Evolutionary conservation across 1,140 invertebrate genomes (phyloP), one percentile per base, ranked within the genome.

Genomic region (Arion vulgaris): DNA sequence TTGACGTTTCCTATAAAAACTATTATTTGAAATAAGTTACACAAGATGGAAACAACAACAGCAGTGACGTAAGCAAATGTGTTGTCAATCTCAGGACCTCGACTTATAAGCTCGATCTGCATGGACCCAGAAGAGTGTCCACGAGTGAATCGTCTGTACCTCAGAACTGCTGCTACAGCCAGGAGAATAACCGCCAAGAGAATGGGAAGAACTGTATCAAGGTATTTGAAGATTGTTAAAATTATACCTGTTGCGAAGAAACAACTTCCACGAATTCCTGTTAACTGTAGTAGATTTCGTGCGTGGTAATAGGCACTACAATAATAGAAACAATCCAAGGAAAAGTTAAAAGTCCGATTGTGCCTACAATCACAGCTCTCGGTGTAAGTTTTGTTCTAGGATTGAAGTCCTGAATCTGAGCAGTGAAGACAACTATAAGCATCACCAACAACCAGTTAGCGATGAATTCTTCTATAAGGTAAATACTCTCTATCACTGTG

Each of bases 81-180:
- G 69, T 15, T 71, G 69, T 71, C 69, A n/a, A 71, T 71, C 69
- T 36, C 69, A 9, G 69, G 69, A 9, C 69, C 69, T 71, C n/a
- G 69, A 15, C 69, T 26, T 13, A 71, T 71, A 17, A 71, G 38
- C 32, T 71, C 69, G 15, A 71, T 39, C 2, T n/a, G 9, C 69
- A 71, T 71, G 34, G 34, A 36, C 69, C 34, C 38, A 2, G 69
- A 11, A 4, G 69, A 71, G 32, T 17, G 15, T 39, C 69, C 34
- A 5, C 2, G 32, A 38, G 7, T 32, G 38, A 71, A 71, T 4
- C 69, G 32, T 36, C 38, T 36, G 34, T 13, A 39, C 15, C 34
- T 36, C 32, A 71, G 26, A 39, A 71, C 7, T 2, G 38, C 26
- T 19, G 69, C 69, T 4, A 71, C 2, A 9, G 36, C 7, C 69